Evolutionary conservation across 1,140 invertebrate genomes (phyloP), one percentile per base, ranked within the genome.

Genomic region (Antheraea mylitta): DNA sequence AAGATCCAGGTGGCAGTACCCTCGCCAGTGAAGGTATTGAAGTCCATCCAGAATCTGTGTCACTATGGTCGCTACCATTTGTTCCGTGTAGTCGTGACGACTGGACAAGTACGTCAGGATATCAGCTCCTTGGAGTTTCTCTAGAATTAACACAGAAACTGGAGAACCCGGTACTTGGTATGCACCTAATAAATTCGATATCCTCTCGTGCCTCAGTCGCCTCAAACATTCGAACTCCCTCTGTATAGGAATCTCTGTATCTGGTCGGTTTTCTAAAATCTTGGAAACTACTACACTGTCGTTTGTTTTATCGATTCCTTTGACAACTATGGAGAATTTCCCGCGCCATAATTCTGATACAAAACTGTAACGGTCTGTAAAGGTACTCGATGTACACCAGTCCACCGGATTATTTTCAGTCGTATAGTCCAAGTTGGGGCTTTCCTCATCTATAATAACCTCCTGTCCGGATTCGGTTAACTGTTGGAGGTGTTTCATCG

Each of bases 21-120:
- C 98, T 82, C 97, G 94, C 96, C 98, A 98, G 84, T 99, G 98
- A 8, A 99, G 91, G 84, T 99, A 99, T 83, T 98, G 97, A 9
- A 98, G 86, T 0, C 94, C 98, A 85, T 98, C 97, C 45, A 98
- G 89, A 3, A 98, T 93, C 93, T 97, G 98, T 7, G 94, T 94
- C 9, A 99, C 93, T 10, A 98, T 95, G 0, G 94, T 96, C 2
- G 97, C 95, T 0, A 99, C 97, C 85, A 96, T 96, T 83, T 98
- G 97, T 90, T 99, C 98, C 0, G 95, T 95, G 86, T 99, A 99
- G 74, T 97, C 96, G 78, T 98, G 96, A 65, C 95, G 94, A 72
- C 95, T 96, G 1, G 97, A 95, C 16, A 99, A 93, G 81, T 98
- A 98, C 0, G 97, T 97, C 0, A 99, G 87, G 53, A 99, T 94